Evolutionary conservation across 2,888 invertebrate genomes (phyloP), one percentile per base, ranked within the genome.

Genomic region (Pristionchus japonicus): DNA sequence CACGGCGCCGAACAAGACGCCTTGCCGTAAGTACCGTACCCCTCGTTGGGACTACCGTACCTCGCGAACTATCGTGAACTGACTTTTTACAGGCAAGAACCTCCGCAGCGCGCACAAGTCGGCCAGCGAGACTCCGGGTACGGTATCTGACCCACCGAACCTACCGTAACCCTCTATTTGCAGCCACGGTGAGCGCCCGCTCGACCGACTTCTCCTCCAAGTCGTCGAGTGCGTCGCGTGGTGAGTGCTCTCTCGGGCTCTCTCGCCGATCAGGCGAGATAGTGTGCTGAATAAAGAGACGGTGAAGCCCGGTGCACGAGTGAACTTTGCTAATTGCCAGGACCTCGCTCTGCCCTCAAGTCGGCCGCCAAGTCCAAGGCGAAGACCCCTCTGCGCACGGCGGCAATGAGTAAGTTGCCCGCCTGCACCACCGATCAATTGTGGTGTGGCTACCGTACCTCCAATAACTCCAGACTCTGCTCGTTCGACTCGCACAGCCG

Each of bases 91-190:
- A 77, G 77, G 77, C 77, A 77, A 77, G 77, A 77, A 43, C 23
- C 70, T 74, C 47, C 77, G 77, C 77, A 77, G 27, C 43, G 77
- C 77, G 77, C 77, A 77, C 43, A 77, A 77, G 77, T 77, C 77
- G n/a, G 40, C 27, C 43, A 77, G 77, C 43, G 77, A 40, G 43
- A 77, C 77, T 31, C 77, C 77, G 23, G 40, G 74, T 74, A 74
- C 23, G 3, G 15, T 23, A 2, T 20, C 74, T 74, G 40, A n/a
- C 74, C 40, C 40, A 37, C 31, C 74, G 3, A 1, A 3, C 40
- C 40, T 74, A 74, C 40, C 20, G 74, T 74, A 74, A 7, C 40
- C 74, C 23, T 7, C 57, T 23, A 6, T 57, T 23, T 74, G 17
- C 74, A 43, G 77, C 27, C 77, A 43, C 77, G 37, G 23, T 37